A percentile compares a stretch with the other conserved stretches of the same genome.
Evolutionary conservation across 2,113 vertebrate species (phyloP).

Genomic region (Brachypodius melanocephalos): DNA sequence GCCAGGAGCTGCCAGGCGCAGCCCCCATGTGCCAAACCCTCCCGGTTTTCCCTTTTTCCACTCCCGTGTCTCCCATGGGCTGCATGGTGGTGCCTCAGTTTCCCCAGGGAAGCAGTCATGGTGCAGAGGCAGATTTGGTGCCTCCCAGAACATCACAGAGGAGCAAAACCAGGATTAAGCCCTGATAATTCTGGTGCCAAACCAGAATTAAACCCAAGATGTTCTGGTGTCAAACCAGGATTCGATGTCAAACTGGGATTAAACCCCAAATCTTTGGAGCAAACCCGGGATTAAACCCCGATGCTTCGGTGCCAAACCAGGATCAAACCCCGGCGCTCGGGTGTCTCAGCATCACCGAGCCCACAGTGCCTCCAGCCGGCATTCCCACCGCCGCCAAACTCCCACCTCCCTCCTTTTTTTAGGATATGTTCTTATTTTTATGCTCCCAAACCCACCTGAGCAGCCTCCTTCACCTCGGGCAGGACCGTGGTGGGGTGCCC

Average conservation of each 20-base stretch:
- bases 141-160: not conserved
- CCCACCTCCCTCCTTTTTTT: not conserved
- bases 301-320: not conserved
- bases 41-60: not conserved
- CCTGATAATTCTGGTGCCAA: not conserved
- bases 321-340: fast-evolving
- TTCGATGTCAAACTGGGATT: not conserved
- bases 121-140: not conserved
- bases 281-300: not conserved
- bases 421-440: not conserved
- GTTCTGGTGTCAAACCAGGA: not conserved
- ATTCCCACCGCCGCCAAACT: not conserved
- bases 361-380: not conserved
- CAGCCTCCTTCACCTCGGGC: not conserved
- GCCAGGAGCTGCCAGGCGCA: not conserved
- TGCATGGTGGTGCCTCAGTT: not conserved
- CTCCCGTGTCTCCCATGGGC: fast-evolving
- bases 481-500: not conserved
- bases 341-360: not conserved
- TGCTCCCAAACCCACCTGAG: not conserved
- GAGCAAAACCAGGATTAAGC: not conserved
- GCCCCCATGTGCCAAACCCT: not conserved
- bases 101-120: not conserved
- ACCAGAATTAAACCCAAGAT: not conserved
- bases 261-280: not conserved